Evolutionary conservation across 2,113 vertebrate genomes (phyloP).

Genomic region (Hemicordylus capensis): DNA sequence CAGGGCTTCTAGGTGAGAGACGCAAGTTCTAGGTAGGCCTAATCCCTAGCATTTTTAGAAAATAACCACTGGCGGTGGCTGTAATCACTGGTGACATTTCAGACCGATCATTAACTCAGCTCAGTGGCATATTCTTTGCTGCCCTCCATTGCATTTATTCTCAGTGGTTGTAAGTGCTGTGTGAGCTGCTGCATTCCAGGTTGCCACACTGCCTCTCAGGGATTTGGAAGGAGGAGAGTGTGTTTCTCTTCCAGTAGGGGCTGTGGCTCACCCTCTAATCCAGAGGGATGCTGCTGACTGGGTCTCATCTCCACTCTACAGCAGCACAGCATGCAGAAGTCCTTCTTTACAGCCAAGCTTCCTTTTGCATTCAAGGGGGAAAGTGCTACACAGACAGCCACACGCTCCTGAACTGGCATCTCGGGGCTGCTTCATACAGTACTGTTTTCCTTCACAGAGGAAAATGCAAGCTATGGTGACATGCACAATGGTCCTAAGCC

Average conservation of each 20-base stretch:
- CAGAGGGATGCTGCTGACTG: neutral
- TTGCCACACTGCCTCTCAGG: neutral
- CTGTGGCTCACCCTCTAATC: neutral
- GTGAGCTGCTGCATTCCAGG: neutral
- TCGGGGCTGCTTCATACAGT: neutral
- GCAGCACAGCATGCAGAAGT: neutral
- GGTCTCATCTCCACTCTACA: neutral
- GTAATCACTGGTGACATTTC: neutral
- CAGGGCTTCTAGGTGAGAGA: neutral
- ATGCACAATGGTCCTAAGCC: no score
- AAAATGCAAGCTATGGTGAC: neutral
- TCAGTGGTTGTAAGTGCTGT: neutral
- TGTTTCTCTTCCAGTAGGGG: neutral
- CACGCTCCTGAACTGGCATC: no score
- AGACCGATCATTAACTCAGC: neutral
- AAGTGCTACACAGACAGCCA: neutral
- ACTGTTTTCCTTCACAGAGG: neutral
- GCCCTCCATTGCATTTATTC: neutral
- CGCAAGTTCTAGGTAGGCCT: neutral
- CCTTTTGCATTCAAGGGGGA: no score
- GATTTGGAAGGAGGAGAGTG: neutral
- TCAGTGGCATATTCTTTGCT: neutral
- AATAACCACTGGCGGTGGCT: neutral
- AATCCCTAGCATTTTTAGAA: neutral
- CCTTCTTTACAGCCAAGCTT: neutral